phyloP scores from a whole-genome alignment of 2,888 invertebrate species.

The Agrilus cyanescens region DNA sequence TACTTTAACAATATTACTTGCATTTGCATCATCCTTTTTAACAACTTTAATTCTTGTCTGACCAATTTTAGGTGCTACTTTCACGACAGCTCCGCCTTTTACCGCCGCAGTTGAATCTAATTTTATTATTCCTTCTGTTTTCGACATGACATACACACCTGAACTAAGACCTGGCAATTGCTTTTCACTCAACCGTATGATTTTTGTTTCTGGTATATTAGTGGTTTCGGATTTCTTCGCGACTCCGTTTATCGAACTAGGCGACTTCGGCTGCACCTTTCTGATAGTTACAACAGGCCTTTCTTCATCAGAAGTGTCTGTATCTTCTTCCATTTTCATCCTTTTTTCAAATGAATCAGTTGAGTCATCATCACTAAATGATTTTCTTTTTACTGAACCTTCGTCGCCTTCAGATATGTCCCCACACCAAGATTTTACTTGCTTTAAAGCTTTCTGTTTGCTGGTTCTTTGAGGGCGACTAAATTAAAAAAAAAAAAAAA shows the following conservation, averaged over 20 bases:
- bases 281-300: conserved; percentile 14
- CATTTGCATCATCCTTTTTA: conserved; percentile 25
- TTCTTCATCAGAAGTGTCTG: conserved; percentile 22
- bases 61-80: conserved; percentile 40
- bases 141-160: conserved; percentile 66
- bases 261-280: conserved; percentile 12
- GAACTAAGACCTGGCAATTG: conserved; percentile 51
- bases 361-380: conserved; percentile 23
- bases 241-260: conserved; percentile 19
- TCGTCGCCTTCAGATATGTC: conserved; percentile 45
- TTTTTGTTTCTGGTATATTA: conserved; percentile 45
- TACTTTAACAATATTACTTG: conserved; percentile 18
- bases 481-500: conserved; percentile 9
- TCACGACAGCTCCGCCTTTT: conserved; percentile 32
- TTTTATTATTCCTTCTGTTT: conserved; percentile 63
- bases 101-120: conserved; percentile 44
- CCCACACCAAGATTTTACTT: conserved; percentile 77
- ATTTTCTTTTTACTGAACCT: conserved; percentile 17
- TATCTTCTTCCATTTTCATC: conserved; percentile 30
- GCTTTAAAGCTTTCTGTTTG: conserved; percentile 69
- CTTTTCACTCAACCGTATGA: conserved; percentile 62
- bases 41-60: conserved; percentile 39
- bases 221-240: conserved; percentile 23
- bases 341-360: conserved; percentile 30
- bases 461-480: conserved; percentile 65